phyloP scores from a whole-genome alignment of 2,888 invertebrate genomes.

The Chouioia cunea region DNA sequence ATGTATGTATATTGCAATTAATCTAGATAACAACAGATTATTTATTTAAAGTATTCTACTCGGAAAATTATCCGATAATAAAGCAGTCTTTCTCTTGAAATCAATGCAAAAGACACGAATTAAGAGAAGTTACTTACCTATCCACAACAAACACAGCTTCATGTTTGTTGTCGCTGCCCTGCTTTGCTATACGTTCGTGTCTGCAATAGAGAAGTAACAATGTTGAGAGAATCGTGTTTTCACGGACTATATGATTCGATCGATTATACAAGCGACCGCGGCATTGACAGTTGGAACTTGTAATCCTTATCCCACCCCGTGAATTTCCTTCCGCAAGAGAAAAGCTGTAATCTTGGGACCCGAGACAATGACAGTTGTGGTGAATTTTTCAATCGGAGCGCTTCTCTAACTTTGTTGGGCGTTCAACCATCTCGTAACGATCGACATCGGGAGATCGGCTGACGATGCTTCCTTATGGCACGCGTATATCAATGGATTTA shows the following conservation, averaged over 20 bases:
- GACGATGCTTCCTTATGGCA: constrained; percentile 7
- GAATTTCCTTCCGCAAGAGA: constrained; percentile 35
- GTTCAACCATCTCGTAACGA: constrained; percentile 34
- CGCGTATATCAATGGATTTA: too few species aligned
- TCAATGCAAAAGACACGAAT: constrained; percentile 46
- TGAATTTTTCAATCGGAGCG: constrained; percentile 32
- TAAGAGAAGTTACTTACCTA: constrained; percentile 57
- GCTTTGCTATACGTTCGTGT: constrained; percentile 54
- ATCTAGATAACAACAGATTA: too few species aligned
- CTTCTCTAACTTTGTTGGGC: constrained; percentile 38
- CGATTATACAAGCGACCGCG: constrained; percentile 13
- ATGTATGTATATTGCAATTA: too few species aligned
- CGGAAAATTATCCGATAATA: too few species aligned
- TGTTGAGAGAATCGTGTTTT: not conserved
- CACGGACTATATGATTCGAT: constrained; percentile 22
- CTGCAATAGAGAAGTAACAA: constrained; percentile 49
- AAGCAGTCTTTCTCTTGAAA: not conserved
- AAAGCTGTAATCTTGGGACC: constrained; percentile 37
- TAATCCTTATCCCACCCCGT: too few species aligned
- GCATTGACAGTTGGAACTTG: constrained; percentile 32
- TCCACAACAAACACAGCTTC: constrained; percentile 63
- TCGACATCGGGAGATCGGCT: not conserved
- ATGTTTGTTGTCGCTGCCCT: constrained; percentile 57
- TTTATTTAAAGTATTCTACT: too few species aligned
- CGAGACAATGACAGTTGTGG: constrained; percentile 41